phyloP scores from a whole-genome alignment of 2,797 vertebrate genomes.

The Lindbergichthys nudifrons region DNA sequence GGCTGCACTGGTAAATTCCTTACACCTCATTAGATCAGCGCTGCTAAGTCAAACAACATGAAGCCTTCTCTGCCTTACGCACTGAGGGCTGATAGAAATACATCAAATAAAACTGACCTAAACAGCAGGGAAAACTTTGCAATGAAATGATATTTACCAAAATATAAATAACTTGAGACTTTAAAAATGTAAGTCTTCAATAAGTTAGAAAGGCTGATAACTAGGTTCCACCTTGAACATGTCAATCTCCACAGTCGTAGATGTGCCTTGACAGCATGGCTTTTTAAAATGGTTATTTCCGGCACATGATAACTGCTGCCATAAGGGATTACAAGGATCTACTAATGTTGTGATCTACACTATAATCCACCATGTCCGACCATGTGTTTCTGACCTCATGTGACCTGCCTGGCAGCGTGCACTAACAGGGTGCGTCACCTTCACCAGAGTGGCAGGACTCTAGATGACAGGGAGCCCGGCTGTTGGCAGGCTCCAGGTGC shows the following conservation, averaged over 20 bases:
- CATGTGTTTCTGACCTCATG: constrained; percentile 49
- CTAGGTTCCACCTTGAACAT: constrained; percentile 31
- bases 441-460: constrained; percentile 64
- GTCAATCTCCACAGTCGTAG: constrained; percentile 28
- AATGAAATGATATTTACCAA: neutral
- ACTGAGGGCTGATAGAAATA: constrained; percentile 12
- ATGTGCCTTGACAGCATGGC: constrained; percentile 21
- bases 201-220: constrained; percentile 22
- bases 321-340: constrained; percentile 56
- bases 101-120: neutral
- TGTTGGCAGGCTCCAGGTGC: constrained; percentile 57
- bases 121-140: neutral
- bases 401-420: constrained; percentile 46
- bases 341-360: constrained; percentile 48
- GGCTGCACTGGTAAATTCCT: constrained; percentile 34
- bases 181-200: constrained; percentile 6
- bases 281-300: constrained; percentile 61
- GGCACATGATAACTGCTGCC: constrained; percentile 58
- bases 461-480: constrained; percentile 65
- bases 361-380: constrained; percentile 63
- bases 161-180: neutral
- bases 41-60: constrained; percentile 34
- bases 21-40: constrained; percentile 43
- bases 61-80: neutral
- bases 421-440: constrained; percentile 58